Base-by-base conservation (phyloP, 1,140 invertebrate genomes). In the Drosophila seguyi region DNA sequence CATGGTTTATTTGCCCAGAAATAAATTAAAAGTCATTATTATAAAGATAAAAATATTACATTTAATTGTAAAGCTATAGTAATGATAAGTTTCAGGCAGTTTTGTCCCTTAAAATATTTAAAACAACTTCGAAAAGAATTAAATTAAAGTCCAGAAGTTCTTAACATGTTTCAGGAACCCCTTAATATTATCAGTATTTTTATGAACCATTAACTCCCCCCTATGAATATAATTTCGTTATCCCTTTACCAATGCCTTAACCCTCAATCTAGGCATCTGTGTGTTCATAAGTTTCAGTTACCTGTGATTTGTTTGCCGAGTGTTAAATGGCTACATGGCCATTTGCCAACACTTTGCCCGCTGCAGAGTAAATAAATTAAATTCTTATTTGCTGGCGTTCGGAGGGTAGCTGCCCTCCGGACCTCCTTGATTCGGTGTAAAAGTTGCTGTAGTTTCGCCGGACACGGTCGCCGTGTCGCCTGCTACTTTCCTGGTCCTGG, bases 291-390 rank as follows among this genome's bases (percentile, higher is more conserved):
- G 72, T 81, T 77, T 74, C 63, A 68, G 58, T 85, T 81, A 63
- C 60, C 63, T 31, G 66, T 83, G 79, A 87, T 82, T 79, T 83
- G 83, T 73, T 75, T 80, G 80, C 48, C 56, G 50, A 72, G 66
- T 60, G 79, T 67, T 83, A 76, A 79, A 83, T 62, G 84, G 84
- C 76, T 66, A 88, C 84, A 87, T 80, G 80, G 67, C 60, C 66
- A 85, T 69, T 74, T 79, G 77, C 66, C 84, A 77, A 80, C 84
- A 87, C 72, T 67, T 80, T 77, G 42, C 34, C 58, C 61, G 59
- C 77, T 81, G 77, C 77, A 72, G 65, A 86, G 81, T 90, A 90
- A 90, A 90, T 90, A 90, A 90, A 90, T 90, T 90, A 75, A 90
- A 90, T 86, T 85, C 67, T 65, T 79, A 65, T 90, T 79, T 79